Evolutionary conservation across 2,113 vertebrate species (phyloP).

Genomic region (Mirza zaza): DNA sequence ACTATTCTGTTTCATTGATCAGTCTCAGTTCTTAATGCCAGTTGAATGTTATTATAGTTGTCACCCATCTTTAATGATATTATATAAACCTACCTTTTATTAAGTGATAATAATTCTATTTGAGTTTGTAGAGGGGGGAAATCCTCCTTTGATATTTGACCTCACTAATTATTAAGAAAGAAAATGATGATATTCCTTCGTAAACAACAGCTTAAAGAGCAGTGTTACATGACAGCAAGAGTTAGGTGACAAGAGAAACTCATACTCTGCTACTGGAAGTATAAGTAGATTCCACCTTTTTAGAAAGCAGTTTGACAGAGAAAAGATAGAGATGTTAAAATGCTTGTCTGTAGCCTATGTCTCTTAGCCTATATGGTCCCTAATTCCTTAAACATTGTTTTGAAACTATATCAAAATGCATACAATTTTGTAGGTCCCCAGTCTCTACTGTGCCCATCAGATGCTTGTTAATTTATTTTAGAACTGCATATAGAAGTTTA

Average conservation of each 20-base stretch:
- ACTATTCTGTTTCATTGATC: not conserved
- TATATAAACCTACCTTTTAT: not conserved
- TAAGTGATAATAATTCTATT: not conserved
- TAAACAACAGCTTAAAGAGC: not conserved
- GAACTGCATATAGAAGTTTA: not conserved
- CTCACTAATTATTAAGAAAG: not conserved
- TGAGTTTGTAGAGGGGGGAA: not conserved
- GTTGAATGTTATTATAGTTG: not conserved
- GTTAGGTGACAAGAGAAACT: not conserved
- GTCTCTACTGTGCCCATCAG: not conserved
- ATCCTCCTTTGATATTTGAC: not conserved
- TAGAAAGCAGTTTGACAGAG: not conserved
- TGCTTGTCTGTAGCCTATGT: not conserved
- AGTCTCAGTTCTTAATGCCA: not conserved
- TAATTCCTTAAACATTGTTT: constrained; percentile 10
- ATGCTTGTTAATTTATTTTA: not conserved
- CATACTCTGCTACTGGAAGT: not conserved
- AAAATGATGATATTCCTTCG: not conserved
- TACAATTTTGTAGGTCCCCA: not conserved
- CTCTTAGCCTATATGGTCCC: not conserved
- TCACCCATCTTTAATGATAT: not conserved
- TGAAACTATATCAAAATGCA: not conserved
- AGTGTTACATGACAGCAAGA: not conserved
- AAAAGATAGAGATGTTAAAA: constrained; percentile 17
- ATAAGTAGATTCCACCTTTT: not conserved